Evolutionary conservation across 2,797 vertebrate genomes (phyloP).

Genomic region (Enteromius trimaculatus): DNA sequence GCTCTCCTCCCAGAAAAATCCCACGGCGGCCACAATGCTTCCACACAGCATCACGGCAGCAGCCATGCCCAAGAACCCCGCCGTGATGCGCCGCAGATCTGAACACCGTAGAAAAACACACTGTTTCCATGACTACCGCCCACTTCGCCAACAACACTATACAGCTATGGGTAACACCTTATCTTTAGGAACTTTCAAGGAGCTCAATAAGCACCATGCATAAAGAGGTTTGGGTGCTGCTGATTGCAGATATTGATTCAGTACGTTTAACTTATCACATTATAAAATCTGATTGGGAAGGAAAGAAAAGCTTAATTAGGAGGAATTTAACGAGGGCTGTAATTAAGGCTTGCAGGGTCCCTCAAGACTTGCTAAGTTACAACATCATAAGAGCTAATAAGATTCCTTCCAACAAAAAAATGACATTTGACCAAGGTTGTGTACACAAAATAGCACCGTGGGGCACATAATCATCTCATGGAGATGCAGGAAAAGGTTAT

Average conservation of each 20-base stretch:
- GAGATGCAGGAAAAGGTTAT: constrained; percentile 44
- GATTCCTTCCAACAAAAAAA: constrained; percentile 29
- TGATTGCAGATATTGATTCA: constrained; percentile 12
- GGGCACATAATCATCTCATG: constrained; percentile 38
- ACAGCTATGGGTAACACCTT: constrained; percentile 47
- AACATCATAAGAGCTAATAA: constrained; percentile 42
- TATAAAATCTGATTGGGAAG: constrained; percentile 41
- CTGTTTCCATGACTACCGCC: constrained; percentile 64
- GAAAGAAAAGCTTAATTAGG: constrained; percentile 64
- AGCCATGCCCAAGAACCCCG: constrained; percentile 85
- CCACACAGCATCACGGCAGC: constrained; percentile 84
- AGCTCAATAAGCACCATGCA: not conserved
- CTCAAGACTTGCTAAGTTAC: constrained; percentile 19
- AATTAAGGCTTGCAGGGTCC: constrained; percentile 33
- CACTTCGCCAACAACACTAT: constrained; percentile 49
- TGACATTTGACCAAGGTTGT: constrained; percentile 46
- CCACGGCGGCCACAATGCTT: constrained; percentile 79
- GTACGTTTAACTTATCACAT: not conserved
- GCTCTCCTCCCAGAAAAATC: constrained; percentile 89
- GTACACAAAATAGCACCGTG: constrained; percentile 24
- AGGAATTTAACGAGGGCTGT: constrained; percentile 22
- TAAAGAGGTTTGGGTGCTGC: not conserved
- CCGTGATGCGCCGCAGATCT: constrained; percentile 85
- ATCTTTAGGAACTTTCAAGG: constrained; percentile 48
- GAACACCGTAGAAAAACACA: constrained; percentile 43